Conservation (phyloP, 1,140 invertebrate genomes). For the Drosophila serrata region DNA sequence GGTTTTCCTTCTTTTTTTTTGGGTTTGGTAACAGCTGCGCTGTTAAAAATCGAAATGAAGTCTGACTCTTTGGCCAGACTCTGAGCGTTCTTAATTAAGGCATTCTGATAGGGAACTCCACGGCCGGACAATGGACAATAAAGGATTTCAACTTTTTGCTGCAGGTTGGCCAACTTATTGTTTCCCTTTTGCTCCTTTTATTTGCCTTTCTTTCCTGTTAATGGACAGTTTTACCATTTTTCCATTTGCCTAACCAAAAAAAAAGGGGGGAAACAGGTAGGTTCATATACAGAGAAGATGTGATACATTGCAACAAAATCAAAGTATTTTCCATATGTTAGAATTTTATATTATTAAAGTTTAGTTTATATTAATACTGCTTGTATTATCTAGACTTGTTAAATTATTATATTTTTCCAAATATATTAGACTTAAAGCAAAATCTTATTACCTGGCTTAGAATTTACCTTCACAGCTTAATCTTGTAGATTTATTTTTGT, state of each 20-base stretch:
- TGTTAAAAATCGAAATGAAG: conserved; percentile 65
- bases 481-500: not conserved
- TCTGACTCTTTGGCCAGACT: conserved; percentile 55
- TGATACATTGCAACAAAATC: not conserved
- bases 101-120: conserved; percentile 70
- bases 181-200: conserved; percentile 18
- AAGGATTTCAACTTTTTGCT: conserved; percentile 58
- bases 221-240: conserved; percentile 69
- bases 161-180: conserved; percentile 39
- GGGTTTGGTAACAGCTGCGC: conserved; percentile 57
- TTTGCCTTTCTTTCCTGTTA: conserved; percentile 39
- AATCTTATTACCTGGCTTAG: not conserved
- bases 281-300: conserved; percentile 6
- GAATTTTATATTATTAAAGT: not conserved
- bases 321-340: too few species aligned
- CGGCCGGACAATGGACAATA: conserved; percentile 61
- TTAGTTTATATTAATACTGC: not conserved
- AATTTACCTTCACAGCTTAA: not conserved
- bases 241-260: conserved; percentile 49
- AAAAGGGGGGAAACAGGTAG: conserved; percentile 14
- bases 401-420: too few species aligned
- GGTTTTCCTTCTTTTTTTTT: too few species aligned
- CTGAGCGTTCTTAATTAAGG: conserved; percentile 77
- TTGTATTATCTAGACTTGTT: not conserved
- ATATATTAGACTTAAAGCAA: not conserved